Conservation (phyloP, 1,140 invertebrate species). For the Antheraea pernyi region DNA sequence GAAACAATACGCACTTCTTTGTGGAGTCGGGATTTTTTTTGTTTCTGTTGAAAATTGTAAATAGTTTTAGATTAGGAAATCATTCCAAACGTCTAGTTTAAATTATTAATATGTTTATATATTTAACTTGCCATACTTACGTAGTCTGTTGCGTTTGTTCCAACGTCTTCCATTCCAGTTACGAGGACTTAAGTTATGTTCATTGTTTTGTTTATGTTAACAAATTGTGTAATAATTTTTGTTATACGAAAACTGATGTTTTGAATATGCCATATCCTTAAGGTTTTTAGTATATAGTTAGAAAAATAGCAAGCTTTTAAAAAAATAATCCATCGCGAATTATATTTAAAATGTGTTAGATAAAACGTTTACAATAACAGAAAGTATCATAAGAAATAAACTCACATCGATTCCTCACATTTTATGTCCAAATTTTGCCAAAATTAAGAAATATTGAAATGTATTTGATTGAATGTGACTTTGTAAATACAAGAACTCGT, state of each 20-base stretch:
- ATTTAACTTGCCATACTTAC: slow-evolving; percentile 73
- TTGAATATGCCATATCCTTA: slow-evolving; percentile 1
- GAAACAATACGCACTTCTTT: slow-evolving; percentile 4
- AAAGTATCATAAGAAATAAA: too few relatives aligned
- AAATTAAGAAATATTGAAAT: too few relatives aligned
- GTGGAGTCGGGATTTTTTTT: slow-evolving; percentile 19
- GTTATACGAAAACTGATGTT: slow-evolving; percentile 42
- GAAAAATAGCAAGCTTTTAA: not conserved
- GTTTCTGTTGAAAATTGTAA: slow-evolving; percentile 71
- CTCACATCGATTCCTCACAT: too few relatives aligned
- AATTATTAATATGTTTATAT: slow-evolving; percentile 69
- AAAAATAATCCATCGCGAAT: not conserved
- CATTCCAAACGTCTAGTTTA: slow-evolving; percentile 73
- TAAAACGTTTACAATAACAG: too few relatives aligned
- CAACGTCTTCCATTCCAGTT: slow-evolving; percentile 52
- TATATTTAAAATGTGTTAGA: not conserved
- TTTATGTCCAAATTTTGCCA: too few relatives aligned
- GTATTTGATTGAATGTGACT: slow-evolving; percentile 43
- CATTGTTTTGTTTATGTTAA: slow-evolving; percentile 68
- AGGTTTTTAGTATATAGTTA: not conserved
- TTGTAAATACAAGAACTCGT: slow-evolving; percentile 55
- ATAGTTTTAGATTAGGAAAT: slow-evolving; percentile 58
- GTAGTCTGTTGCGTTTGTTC: slow-evolving; percentile 61
- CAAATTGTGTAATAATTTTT: slow-evolving; percentile 50
- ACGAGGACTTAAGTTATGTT: slow-evolving; percentile 49